phyloP scores from a whole-genome alignment of 2,113 vertebrate species.

The Microtus oregoni region DNA sequence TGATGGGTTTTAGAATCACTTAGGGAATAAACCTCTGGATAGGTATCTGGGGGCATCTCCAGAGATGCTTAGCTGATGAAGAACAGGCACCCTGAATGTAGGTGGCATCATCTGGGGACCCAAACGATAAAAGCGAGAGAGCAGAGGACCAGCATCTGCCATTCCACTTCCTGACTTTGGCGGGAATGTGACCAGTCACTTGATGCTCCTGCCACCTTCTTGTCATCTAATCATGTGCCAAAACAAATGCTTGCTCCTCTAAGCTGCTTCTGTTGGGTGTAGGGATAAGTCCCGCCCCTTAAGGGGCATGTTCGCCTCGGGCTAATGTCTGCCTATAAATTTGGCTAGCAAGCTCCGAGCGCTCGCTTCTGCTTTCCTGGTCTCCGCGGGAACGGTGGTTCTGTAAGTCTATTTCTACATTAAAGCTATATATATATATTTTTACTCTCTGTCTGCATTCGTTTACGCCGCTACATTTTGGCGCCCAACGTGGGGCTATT shows the following conservation, averaged over 20 bases:
- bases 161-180: neutral
- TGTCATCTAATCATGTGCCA: neutral
- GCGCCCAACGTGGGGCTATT: too few relatives aligned
- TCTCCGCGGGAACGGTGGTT: too few relatives aligned
- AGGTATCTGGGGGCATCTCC: neutral
- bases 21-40: neutral
- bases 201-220: neutral
- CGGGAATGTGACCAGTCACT: too few relatives aligned
- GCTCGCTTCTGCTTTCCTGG: too few relatives aligned
- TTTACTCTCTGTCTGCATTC: too few relatives aligned
- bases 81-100: neutral
- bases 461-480: too few relatives aligned
- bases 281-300: too few relatives aligned
- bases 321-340: too few relatives aligned
- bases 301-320: too few relatives aligned
- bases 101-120: neutral
- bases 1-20: neutral
- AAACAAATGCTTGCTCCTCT: neutral
- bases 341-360: too few relatives aligned
- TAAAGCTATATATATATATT: too few relatives aligned
- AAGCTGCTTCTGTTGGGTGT: neutral
- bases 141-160: neutral
- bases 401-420: too few relatives aligned
- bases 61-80: neutral
- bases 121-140: neutral